Evolutionary conservation across 2,888 invertebrate genomes (phyloP).

Genomic region (Caenorhabditis sp.): DNA sequence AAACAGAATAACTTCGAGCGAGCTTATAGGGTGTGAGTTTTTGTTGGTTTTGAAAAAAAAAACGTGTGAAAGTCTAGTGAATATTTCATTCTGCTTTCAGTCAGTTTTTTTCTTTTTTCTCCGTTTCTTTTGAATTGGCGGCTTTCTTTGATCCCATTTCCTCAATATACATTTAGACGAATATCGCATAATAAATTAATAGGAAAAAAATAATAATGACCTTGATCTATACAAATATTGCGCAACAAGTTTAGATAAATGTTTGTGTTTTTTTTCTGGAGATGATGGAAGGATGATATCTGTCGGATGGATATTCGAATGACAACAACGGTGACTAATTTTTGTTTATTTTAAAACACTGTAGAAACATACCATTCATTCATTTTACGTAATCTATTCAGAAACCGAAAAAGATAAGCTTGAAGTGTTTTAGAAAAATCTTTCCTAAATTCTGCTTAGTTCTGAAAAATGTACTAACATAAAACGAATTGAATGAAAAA

Average conservation of each 20-base stretch:
- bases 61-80: neutral
- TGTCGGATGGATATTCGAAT: neutral
- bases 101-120: neutral
- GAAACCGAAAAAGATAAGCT: too few species aligned
- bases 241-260: neutral
- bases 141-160: neutral
- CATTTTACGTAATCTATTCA: too few species aligned
- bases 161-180: neutral
- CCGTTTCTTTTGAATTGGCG: neutral
- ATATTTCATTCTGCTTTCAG: neutral
- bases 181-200: constrained; percentile 1
- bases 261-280: neutral
- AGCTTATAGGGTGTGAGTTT: neutral
- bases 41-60: neutral
- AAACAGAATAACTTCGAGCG: neutral
- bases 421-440: too few species aligned
- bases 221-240: neutral
- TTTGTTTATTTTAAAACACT: neutral
- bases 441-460: too few species aligned
- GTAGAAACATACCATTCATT: too few species aligned
- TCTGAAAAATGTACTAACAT: too few species aligned
- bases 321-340: neutral
- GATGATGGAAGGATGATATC: neutral
- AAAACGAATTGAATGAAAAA: too few species aligned
- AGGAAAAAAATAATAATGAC: neutral